phyloP scores from a whole-genome alignment of 2,797 vertebrate species.

The Pterois miles region DNA sequence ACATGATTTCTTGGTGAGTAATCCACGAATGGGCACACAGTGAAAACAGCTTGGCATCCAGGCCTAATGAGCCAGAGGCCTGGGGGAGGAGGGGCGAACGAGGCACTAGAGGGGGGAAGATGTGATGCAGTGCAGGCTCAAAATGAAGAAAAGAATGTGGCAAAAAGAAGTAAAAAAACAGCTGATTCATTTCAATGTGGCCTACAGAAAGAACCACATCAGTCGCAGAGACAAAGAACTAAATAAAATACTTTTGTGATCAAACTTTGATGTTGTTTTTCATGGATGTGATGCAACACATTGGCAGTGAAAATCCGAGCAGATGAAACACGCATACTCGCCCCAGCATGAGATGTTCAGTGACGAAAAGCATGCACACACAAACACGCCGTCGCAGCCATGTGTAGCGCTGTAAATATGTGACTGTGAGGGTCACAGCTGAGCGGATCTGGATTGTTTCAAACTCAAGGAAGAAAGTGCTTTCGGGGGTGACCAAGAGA shows the following conservation, averaged over 20 bases:
- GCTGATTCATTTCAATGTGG: conserved; percentile 21
- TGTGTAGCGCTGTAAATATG: conserved; percentile 29
- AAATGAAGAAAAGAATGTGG: conserved; percentile 19
- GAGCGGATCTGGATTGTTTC: conserved; percentile 63
- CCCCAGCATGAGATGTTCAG: conserved; percentile 9
- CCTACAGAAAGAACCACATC: conserved; percentile 9
- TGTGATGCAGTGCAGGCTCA: not conserved
- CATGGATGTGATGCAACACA: conserved; percentile 29
- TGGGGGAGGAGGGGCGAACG: not conserved
- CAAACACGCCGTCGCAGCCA: not conserved
- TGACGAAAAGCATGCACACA: conserved; percentile 13
- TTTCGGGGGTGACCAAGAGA: conserved; percentile 47
- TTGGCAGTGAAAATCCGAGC: not conserved
- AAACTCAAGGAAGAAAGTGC: conserved; percentile 44
- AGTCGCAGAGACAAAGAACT: not conserved
- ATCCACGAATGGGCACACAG: conserved; percentile 72
- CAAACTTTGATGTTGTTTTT: conserved; percentile 16
- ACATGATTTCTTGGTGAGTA: conserved; percentile 80
- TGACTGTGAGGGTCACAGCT: conserved; percentile 26
- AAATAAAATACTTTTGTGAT: conserved; percentile 3
- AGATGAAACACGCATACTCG: conserved; percentile 18
- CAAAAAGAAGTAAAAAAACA: not conserved
- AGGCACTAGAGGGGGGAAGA: not conserved
- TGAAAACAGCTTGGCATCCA: conserved; percentile 69
- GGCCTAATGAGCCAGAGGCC: conserved; percentile 55